Evolutionary conservation across 2,888 invertebrate species (phyloP).

Genomic region (Pseudeuparius sepicola): DNA sequence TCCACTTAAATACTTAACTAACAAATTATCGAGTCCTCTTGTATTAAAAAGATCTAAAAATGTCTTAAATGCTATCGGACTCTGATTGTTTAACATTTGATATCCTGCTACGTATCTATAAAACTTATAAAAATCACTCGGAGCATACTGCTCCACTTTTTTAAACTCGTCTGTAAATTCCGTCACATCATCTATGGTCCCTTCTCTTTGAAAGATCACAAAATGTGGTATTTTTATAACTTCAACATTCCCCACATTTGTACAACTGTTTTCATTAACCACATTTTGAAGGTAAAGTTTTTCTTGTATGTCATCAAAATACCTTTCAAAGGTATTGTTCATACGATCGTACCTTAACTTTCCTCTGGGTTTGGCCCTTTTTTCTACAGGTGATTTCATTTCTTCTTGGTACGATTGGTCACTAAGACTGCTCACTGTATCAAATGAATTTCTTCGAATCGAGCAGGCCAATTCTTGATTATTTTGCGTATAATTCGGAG

Average conservation of each 20-base stretch:
- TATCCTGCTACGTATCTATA: constrained; percentile 31
- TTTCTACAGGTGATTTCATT: too few relatives aligned
- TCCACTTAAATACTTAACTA: constrained; percentile 22
- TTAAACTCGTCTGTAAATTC: constrained; percentile 28
- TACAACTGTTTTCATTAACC: constrained; percentile 4
- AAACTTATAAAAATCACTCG: constrained; percentile 27
- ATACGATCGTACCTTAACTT: constrained; percentile 26
- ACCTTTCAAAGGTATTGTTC: constrained; percentile 25
- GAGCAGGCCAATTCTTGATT: too few relatives aligned
- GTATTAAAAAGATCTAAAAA: constrained; percentile 32
- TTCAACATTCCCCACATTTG: constrained; percentile 2
- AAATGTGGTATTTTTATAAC: constrained; percentile 22
- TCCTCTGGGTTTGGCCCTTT: constrained; percentile 27
- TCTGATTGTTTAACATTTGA: constrained; percentile 29
- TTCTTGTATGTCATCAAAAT: constrained; percentile 27
- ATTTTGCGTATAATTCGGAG: too few relatives aligned
- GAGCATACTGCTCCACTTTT: constrained; percentile 24
- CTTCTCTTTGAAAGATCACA: constrained; percentile 24
- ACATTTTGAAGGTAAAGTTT: constrained; percentile 25
- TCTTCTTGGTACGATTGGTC: too few relatives aligned
- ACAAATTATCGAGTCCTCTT: constrained; percentile 24
- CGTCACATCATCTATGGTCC: constrained; percentile 24
- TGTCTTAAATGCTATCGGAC: constrained; percentile 30
- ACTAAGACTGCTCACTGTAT: too few relatives aligned
- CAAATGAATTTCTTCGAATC: too few relatives aligned